Base-by-base conservation (phyloP, 2,888 invertebrate genomes). In the Chaitophorus viminalis region DNA sequence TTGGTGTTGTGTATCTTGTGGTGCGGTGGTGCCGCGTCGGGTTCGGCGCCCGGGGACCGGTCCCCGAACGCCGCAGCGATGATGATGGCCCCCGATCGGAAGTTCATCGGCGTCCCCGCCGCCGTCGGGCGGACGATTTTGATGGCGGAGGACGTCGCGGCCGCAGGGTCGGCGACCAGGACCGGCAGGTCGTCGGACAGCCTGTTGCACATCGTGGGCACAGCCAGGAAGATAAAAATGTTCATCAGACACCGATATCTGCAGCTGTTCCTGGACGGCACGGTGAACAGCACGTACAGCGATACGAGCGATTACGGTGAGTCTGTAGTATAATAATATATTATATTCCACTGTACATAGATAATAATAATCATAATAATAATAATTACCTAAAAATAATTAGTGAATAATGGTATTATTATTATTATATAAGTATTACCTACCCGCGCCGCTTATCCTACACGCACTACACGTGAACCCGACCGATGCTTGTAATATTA, bases 231-330 rank as follows among this genome's bases (percentile, higher is more conserved):
- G 91, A 95, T 96, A 91, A 95, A 95, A 93, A 94, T 96, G 94
- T 95, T 94, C 93, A 94, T 96, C 92, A 96, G 95, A 93, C 95
- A 96, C 93, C 94, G 95, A 90, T 95, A 95, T 92, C 93, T 96
- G 90, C 96, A 96, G 93, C 93, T 96, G 91, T 92, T 95, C 92
- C 95, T 95, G 90, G 96, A 96, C 93, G 96, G 96, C 92, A 95
- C 95, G 90, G 95, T 96, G 92, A 96, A 95, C 93, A 96, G 96
- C 90, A 96, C 96, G 91, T 94, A 93, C 91, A 94, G 96, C 92
- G 95, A 94, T 92, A 93, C 93, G 92, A 95, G 95, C 93, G 94
- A 95, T 93, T 95, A 95, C 94, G 95, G 96, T 96, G 92, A 96
- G 96, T 96, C 36, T 4, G 6, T 39, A n/a, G n/a, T n/a, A n/a